Percentiles rank a stretch among this genome's conserved stretches.
Conservation (phyloP, 2,113 vertebrate species). For the Xerus inauris region DNA sequence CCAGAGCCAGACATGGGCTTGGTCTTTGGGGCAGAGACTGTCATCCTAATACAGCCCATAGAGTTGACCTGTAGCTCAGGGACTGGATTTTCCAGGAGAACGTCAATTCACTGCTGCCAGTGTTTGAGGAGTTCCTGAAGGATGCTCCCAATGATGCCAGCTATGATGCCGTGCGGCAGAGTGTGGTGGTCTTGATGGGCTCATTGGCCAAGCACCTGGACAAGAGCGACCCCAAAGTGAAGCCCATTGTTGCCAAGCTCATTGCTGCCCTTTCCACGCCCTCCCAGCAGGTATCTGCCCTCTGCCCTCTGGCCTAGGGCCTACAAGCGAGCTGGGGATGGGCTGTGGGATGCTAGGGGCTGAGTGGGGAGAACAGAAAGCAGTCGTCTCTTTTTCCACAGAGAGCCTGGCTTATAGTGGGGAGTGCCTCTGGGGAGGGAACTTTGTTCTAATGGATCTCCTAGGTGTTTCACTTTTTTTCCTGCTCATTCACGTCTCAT, state of each 20-base stretch:
- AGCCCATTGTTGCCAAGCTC: constrained; percentile 98
- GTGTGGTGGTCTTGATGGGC: constrained; percentile 98
- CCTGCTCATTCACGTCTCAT: neutral
- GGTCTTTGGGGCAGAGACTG: neutral
- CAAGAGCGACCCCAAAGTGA: constrained; percentile 98
- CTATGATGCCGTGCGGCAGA: constrained; percentile 98
- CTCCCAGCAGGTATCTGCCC: constrained; percentile 93
- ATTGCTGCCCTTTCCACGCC: constrained; percentile 97
- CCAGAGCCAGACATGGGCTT: neutral
- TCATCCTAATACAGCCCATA: accelerated
- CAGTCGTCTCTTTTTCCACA: neutral
- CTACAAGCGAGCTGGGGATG: neutral
- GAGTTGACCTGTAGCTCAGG: neutral
- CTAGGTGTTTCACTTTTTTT: neutral
- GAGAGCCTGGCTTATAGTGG: neutral
- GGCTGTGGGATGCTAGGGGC: neutral
- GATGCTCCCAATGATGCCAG: constrained; percentile 96
- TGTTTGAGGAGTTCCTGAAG: constrained; percentile 98
- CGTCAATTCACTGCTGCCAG: constrained; percentile 96
- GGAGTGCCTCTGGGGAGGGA: neutral
- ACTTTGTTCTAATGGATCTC: neutral
- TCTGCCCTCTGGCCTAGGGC: neutral
- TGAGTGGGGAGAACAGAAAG: neutral
- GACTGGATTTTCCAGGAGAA: constrained; percentile 91
- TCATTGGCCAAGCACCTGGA: constrained; percentile 99